Percentiles rank a stretch among this genome's conserved stretches.
phyloP scores from a whole-genome alignment of 2,888 invertebrate genomes.

The Drosophila paramelanica region DNA sequence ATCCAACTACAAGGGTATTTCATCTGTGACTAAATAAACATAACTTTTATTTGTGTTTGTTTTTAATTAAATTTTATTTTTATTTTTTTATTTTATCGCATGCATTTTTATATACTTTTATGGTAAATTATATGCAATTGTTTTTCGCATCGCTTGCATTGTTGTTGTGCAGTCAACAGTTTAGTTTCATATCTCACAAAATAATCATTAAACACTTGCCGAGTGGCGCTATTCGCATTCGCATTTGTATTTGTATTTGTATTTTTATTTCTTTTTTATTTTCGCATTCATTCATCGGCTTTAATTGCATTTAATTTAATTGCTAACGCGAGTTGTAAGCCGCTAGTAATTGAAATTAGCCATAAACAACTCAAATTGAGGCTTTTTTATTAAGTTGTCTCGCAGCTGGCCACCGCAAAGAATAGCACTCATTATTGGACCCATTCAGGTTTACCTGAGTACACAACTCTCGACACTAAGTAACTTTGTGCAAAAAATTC shows the following conservation, averaged over 20 bases:
- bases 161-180: slow-evolving; percentile 43
- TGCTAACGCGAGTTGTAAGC: slow-evolving; percentile 12
- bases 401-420: slow-evolving; percentile 13
- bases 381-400: slow-evolving; percentile 2
- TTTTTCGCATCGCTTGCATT: slow-evolving; percentile 26
- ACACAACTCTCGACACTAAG: neutral
- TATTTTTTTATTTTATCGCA: slow-evolving; percentile 5
- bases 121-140: slow-evolving; percentile 52
- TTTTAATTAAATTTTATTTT: slow-evolving; percentile 1
- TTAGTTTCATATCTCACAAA: slow-evolving; percentile 29
- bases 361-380: slow-evolving; percentile 23
- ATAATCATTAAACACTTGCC: slow-evolving; percentile 17
- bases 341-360: slow-evolving; percentile 40
- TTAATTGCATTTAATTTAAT: slow-evolving; percentile 62
- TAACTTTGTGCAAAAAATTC: slow-evolving; percentile 1
- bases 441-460: neutral
- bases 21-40: too few species aligned
- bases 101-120: slow-evolving; percentile 7
- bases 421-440: neutral
- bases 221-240: slow-evolving; percentile 1
- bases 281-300: slow-evolving; percentile 34
- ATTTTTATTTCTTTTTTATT: slow-evolving; percentile 5
- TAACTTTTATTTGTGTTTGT: slow-evolving; percentile 6
- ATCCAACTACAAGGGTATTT: slow-evolving; percentile 1
- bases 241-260: slow-evolving; percentile 1